A percentile compares a stretch with the other conserved stretches of the same genome.
These are phyloP conservation scores for Beris morrisii DNA, from an alignment of 2,888 invertebrate species.

Conservation along the genomic window DNA sequence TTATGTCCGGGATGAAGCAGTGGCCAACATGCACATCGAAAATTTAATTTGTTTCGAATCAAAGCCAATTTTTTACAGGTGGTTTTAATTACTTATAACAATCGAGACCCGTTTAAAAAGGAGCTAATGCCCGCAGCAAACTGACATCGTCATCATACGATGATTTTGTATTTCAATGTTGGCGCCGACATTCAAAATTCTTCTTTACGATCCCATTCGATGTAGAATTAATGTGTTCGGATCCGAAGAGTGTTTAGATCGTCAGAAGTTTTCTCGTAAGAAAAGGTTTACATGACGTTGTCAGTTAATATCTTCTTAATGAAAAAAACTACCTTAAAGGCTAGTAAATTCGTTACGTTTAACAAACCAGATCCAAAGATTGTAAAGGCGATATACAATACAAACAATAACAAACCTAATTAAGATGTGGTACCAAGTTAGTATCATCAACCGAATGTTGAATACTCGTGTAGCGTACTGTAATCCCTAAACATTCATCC, in stretches of 20 bases:
- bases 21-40: constrained; percentile 13
- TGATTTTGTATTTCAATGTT: constrained; percentile 29
- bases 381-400: background rate
- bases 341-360: too few species aligned
- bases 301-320: too few species aligned
- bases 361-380: too few species aligned
- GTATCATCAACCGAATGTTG: too few species aligned
- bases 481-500: too few species aligned
- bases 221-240: constrained; percentile 10
- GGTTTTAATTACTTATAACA: constrained; percentile 30
- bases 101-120: constrained; percentile 19
- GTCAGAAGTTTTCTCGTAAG: constrained; percentile 6
- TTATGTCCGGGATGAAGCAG: constrained; percentile 19
- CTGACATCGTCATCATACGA: constrained; percentile 30
- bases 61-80: constrained; percentile 31
- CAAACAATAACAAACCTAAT: background rate
- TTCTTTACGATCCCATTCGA: constrained; percentile 22
- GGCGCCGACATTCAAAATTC: constrained; percentile 29
- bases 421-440: constrained; percentile 2
- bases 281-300: background rate
- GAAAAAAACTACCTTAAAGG: too few species aligned
- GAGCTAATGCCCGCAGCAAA: constrained; percentile 27
- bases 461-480: too few species aligned
- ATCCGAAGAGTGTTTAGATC: background rate
- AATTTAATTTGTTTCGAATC: constrained; percentile 33